phyloP scores from a whole-genome alignment of 2,888 invertebrate genomes.

The Plagiodera versicolora region DNA sequence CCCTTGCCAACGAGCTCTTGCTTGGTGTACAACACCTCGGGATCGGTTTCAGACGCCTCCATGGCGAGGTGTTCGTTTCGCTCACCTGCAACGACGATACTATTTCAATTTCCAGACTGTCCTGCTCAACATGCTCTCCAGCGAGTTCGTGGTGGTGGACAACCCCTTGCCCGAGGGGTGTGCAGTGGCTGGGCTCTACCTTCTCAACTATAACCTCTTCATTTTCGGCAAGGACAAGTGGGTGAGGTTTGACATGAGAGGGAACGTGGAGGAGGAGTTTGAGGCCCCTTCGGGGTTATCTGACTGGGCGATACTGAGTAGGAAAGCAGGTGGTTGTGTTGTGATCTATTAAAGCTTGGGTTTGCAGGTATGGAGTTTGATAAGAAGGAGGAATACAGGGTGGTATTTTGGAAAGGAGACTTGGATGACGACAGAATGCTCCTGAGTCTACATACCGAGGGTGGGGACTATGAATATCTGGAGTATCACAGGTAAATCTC shows the following conservation, averaged over 20 bases:
- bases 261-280: constrained; percentile 67
- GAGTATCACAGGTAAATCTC: constrained; percentile 38
- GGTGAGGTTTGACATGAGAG: constrained; percentile 78
- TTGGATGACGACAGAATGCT: constrained; percentile 75
- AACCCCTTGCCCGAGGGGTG: constrained; percentile 76
- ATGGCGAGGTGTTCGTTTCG: neutral
- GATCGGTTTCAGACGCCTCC: constrained; percentile 52
- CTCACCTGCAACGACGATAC: constrained; percentile 12
- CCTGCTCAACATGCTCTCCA: constrained; percentile 88
- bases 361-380: constrained; percentile 69
- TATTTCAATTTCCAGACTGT: constrained; percentile 65
- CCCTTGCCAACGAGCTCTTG: constrained; percentile 96
- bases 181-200: constrained; percentile 65
- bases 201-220: constrained; percentile 72
- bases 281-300: constrained; percentile 60
- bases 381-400: constrained; percentile 67
- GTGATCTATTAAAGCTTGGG: constrained; percentile 17
- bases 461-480: constrained; percentile 35
- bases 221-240: constrained; percentile 77
- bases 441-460: constrained; percentile 28
- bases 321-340: constrained; percentile 6
- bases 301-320: constrained; percentile 75
- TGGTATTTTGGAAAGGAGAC: constrained; percentile 81
- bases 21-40: constrained; percentile 98
- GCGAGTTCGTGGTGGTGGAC: constrained; percentile 85